Conservation (phyloP, 1,140 invertebrate species). For the Papilio dardanus region DNA sequence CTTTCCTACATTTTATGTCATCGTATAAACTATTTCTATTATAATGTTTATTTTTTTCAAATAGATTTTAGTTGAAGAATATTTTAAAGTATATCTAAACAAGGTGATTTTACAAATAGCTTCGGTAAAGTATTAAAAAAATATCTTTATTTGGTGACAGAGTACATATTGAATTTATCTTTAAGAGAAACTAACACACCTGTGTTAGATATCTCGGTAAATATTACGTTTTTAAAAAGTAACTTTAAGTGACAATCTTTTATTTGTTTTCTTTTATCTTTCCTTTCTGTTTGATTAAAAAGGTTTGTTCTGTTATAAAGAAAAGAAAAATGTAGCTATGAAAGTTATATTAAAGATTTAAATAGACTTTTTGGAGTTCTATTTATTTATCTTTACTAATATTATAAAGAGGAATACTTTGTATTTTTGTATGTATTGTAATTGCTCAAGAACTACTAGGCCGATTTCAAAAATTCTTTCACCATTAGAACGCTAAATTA, state of each 20-base stretch:
- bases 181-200: slow-evolving; percentile 24
- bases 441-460: too few relatives aligned
- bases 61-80: too few relatives aligned
- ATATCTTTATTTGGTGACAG: not conserved
- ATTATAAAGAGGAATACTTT: too few relatives aligned
- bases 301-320: not conserved
- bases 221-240: slow-evolving; percentile 25
- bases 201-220: slow-evolving; percentile 14
- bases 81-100: not conserved
- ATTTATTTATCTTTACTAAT: too few relatives aligned
- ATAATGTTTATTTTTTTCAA: too few relatives aligned
- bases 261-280: slow-evolving; percentile 22
- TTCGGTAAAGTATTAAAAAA: slow-evolving; percentile 27
- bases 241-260: not conserved
- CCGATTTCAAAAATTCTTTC: too few relatives aligned
- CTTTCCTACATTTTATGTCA: too few relatives aligned
- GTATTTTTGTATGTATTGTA: too few relatives aligned
- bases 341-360: not conserved
- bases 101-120: slow-evolving; percentile 16
- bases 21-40: too few relatives aligned
- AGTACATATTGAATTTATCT: not conserved
- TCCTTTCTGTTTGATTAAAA: slow-evolving; percentile 4
- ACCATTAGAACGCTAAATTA: too few relatives aligned
- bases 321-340: not conserved
- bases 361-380: too few relatives aligned